A percentile compares a stretch with the other conserved stretches of the same genome.
Conservation (phyloP, 2,797 vertebrate genomes). For the Poeciliopsis gracilis region DNA sequence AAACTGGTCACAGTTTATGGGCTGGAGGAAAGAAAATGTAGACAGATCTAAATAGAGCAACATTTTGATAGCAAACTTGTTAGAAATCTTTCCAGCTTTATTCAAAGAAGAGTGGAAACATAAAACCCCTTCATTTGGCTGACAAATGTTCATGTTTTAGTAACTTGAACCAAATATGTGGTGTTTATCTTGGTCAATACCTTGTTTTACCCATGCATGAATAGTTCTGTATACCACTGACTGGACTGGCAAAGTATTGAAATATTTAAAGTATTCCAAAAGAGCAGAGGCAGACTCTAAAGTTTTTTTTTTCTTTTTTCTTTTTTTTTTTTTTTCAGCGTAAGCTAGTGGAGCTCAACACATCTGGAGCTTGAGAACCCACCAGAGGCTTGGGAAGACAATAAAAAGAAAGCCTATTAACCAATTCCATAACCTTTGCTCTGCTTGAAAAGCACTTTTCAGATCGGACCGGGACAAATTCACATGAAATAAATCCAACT, state of each 20-base stretch:
- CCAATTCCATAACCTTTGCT: constrained; percentile 8
- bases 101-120: neutral
- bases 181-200: neutral
- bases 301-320: too few relatives aligned
- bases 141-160: neutral
- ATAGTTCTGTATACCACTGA: neutral
- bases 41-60: neutral
- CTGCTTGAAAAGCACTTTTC: constrained; percentile 13
- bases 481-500: constrained; percentile 2
- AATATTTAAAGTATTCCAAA: neutral
- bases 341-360: constrained; percentile 14
- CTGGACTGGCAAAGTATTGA: neutral
- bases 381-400: constrained; percentile 7
- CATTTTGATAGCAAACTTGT: neutral
- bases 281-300: neutral
- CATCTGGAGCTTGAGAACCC: neutral
- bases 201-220: constrained; percentile 1
- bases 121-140: neutral
- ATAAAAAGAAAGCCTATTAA: constrained; percentile 9
- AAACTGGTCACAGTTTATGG: neutral
- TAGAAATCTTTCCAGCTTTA: neutral
- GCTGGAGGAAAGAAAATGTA: neutral
- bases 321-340: neutral
- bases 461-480: neutral
- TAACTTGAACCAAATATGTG: neutral